Evolutionary conservation across 1,140 invertebrate species (phyloP), one percentile per base, ranked within the genome.

Genomic region (Archegozetes longisetosus): DNA sequence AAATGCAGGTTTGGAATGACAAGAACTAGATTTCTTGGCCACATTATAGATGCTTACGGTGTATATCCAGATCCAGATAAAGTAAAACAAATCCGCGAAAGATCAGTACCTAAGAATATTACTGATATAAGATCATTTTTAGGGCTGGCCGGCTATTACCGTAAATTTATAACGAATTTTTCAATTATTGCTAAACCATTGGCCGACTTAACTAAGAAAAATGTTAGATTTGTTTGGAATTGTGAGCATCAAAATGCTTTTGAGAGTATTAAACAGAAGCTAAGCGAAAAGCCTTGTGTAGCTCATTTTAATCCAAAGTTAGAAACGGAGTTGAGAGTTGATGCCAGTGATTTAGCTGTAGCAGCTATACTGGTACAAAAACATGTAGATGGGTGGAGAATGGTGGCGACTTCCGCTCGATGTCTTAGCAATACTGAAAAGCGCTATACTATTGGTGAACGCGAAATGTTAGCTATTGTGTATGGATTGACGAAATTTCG

Each of bases 1-100:
- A 66, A 66, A 49, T 62, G 64, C 54, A 4, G n/a, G 2, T 62
- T 64, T 26, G 63, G 23, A 3, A 3, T 14, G 13, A 26, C n/a
- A 20, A n/a, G 40, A 25, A 14, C 66, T 3, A 24, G 14, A 51
- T 57, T 62, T 17, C 57, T 61, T 2, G 60, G 60, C 6, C 58
- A 62, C 26, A 32, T 24, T 2, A 50, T 61, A 26, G 32, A 2
- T 28, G n/a, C 58, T 2, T 26, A 61, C 28, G 58, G 60, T 13
- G 48, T 62, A 4, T n/a, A n/a, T n/a, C n/a, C n/a, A n/a, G n/a
- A n/a, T n/a, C n/a, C n/a, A n/a, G n/a, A n/a, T n/a, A n/a, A n/a
- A n/a, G n/a, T n/a, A 3, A 59, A n/a, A 3, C 28, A 61, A 23
- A 58, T 12, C 53, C 17, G 20, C 12, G 9, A 25, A n/a, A n/a